phyloP scores from a whole-genome alignment of 2,888 invertebrate genomes.

The Synergus itoensis region DNA sequence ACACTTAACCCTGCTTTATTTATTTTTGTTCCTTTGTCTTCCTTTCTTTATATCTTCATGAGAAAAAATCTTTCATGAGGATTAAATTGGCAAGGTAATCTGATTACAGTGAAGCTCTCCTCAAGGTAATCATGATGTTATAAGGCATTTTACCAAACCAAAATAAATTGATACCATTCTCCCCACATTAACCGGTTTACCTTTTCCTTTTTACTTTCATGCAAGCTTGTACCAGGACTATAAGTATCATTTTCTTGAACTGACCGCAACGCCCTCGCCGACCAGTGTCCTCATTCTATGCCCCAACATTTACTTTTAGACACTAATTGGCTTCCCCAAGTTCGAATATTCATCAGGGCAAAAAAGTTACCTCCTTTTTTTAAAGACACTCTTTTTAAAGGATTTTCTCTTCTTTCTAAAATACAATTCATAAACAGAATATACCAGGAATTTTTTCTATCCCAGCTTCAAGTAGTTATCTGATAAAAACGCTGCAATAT shows the following conservation, averaged over 20 bases:
- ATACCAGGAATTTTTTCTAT: background rate
- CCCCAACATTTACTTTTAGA: conserved; percentile 3
- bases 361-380: background rate
- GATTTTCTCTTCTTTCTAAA: background rate
- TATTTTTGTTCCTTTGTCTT: background rate
- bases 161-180: conserved; percentile 41
- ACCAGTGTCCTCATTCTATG: conserved; percentile 5
- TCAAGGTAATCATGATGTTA: conserved; percentile 22
- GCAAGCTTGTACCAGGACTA: background rate
- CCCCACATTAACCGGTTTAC: conserved; percentile 44
- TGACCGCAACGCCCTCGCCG: background rate
- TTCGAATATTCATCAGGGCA: background rate
- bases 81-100: conserved; percentile 20
- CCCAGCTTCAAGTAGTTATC: no score
- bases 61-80: background rate
- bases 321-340: background rate
- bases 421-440: background rate
- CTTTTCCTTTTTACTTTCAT: conserved; percentile 46
- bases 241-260: conserved; percentile 15
- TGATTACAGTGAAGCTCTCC: background rate
- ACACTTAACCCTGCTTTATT: conserved; percentile 14
- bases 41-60: background rate
- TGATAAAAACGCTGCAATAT: background rate
- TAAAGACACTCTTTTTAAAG: background rate
- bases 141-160: conserved; percentile 10